Conservation (phyloP, 2,113 vertebrate species). For the Shinisaurus crocodilurus region DNA sequence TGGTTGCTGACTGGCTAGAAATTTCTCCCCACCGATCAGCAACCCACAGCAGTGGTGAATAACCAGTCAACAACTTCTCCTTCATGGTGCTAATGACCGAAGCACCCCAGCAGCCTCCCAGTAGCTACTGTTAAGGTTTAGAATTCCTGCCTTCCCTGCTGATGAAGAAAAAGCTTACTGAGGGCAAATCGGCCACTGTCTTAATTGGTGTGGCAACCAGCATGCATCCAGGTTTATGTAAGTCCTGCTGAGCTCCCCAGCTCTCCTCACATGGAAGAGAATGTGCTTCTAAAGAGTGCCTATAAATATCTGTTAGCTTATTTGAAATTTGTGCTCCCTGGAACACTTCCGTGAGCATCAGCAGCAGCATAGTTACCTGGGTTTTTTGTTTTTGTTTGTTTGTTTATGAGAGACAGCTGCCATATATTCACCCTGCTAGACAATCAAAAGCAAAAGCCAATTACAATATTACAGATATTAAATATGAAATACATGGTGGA, state of each 20-base stretch:
- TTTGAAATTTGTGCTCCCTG: constrained; percentile 6
- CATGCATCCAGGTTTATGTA: background rate
- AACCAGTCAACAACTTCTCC: no score
- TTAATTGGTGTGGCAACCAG: background rate
- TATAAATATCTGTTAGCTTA: constrained; percentile 31
- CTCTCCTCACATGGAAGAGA: background rate
- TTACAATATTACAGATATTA: constrained; percentile 5
- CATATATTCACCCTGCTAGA: background rate
- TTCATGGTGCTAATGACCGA: background rate
- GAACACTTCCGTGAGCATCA: background rate
- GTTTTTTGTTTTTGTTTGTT: background rate
- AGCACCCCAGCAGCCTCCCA: no score
- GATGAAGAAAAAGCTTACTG: no score
- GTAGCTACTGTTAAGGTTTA: background rate
- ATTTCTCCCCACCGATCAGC: background rate
- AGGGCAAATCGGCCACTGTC: background rate
- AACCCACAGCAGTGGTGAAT: background rate
- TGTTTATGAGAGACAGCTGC: constrained; percentile 25
- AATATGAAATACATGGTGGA: constrained; percentile 3
- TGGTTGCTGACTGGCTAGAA: background rate
- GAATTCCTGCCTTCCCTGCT: background rate
- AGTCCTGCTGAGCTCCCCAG: constrained; percentile 1
- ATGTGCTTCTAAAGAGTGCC: constrained; percentile 23
- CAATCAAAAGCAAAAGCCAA: constrained; percentile 1
- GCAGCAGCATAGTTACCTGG: constrained; percentile 9